These are phyloP conservation scores for Heliconius hewitsoni DNA, from an alignment of 1,140 invertebrate genomes.

Conservation along the genomic window DNA sequence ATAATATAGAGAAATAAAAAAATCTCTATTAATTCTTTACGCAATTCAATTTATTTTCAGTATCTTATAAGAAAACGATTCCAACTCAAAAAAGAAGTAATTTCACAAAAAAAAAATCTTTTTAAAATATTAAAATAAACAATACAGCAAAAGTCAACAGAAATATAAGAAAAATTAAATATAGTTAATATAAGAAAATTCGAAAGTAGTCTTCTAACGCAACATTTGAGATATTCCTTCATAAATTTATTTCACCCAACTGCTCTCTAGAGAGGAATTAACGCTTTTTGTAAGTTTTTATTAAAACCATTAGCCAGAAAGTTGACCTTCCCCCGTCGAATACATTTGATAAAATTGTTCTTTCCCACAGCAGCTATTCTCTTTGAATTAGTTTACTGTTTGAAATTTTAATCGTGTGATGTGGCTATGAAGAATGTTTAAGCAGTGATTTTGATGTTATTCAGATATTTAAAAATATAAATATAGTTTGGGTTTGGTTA, in stretches of 20 bases:
- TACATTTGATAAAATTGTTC: conserved; percentile 14
- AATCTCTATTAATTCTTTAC: too few species aligned
- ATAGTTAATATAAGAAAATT: conserved; percentile 21
- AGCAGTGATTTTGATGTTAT: background rate
- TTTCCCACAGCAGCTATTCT: conserved; percentile 11
- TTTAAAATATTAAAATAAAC: background rate
- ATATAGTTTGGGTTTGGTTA: too few species aligned
- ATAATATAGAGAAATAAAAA: too few species aligned
- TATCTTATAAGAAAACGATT: background rate
- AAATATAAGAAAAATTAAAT: conserved; percentile 30
- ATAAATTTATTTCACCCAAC: conserved; percentile 37
- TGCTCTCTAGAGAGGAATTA: conserved; percentile 37
- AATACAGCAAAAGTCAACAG: conserved; percentile 15
- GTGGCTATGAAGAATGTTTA: background rate
- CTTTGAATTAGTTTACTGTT: conserved; percentile 10
- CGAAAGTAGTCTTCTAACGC: conserved; percentile 30
- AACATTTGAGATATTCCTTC: conserved; percentile 42
- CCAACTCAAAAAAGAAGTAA: background rate
- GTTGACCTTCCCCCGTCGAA: conserved; percentile 15
- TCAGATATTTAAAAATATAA: background rate
- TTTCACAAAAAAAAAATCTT: background rate
- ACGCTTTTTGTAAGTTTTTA: conserved; percentile 44
- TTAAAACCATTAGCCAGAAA: conserved; percentile 37
- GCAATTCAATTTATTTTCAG: too few species aligned
- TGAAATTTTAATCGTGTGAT: background rate